Evolutionary conservation across 2,797 vertebrate species (phyloP).

Genomic region (Halcyon leucocephala): DNA sequence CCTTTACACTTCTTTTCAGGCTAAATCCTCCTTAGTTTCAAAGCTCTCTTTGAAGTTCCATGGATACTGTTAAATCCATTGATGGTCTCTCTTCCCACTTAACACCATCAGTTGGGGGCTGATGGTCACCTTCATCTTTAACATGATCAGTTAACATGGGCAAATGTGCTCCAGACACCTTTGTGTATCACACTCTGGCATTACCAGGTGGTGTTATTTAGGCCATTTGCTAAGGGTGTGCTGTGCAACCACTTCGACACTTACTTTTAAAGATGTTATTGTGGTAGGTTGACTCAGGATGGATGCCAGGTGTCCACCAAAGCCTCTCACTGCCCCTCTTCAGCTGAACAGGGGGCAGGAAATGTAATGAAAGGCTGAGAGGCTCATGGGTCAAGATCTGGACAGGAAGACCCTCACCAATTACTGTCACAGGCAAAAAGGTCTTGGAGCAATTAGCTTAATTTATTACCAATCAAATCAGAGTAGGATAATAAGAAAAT

Average conservation of each 20-base stretch:
- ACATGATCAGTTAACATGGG: background rate
- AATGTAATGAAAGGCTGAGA: too few species aligned
- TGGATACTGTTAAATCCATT: background rate
- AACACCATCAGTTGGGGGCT: background rate
- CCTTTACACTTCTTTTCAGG: background rate
- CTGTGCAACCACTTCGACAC: background rate
- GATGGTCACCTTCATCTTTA: background rate
- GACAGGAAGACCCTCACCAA: too few species aligned
- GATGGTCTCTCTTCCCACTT: background rate
- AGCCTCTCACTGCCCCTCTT: background rate
- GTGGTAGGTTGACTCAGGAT: background rate
- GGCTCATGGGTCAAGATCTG: too few species aligned
- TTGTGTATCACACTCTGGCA: background rate
- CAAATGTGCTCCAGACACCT: background rate
- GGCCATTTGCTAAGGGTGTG: background rate
- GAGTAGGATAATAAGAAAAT: too few species aligned
- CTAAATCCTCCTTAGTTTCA: background rate
- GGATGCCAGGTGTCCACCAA: too few species aligned
- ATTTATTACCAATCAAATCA: too few species aligned
- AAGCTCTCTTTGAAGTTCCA: background rate
- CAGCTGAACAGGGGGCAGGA: too few species aligned
- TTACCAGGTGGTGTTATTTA: background rate
- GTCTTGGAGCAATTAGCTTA: too few species aligned
- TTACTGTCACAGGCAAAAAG: too few species aligned
- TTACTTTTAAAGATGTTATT: background rate